Conservation (phyloP, 1,140 invertebrate species). For the Philaenus spumarius region DNA sequence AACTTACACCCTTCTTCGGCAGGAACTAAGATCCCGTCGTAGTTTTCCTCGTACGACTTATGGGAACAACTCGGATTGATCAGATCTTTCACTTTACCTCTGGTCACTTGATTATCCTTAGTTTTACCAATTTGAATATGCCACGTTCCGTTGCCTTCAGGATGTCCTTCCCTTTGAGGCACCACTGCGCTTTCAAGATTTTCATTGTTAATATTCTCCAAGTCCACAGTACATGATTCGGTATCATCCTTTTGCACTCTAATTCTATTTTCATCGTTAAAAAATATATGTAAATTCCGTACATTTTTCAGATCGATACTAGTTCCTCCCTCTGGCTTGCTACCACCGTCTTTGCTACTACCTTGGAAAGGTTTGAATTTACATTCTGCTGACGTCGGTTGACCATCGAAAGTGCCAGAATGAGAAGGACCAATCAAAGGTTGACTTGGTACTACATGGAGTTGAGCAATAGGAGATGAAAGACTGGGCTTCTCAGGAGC, state of each 20-base stretch:
- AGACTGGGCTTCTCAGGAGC: constrained; percentile 60
- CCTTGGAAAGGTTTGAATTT: constrained; percentile 13
- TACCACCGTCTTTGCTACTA: neutral
- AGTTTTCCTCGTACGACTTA: neutral
- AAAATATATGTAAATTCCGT: constrained; percentile 34
- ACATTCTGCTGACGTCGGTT: neutral
- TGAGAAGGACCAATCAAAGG: neutral
- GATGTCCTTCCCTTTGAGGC: neutral
- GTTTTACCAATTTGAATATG: constrained; percentile 30
- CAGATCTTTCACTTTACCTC: neutral
- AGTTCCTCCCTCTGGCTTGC: constrained; percentile 20
- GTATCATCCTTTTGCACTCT: constrained; percentile 29
- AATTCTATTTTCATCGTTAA: constrained; percentile 33
- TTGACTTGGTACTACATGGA: neutral
- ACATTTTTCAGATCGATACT: constrained; percentile 34
- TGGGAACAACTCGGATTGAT: neutral
- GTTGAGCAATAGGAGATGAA: constrained; percentile 1
- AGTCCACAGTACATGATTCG: constrained; percentile 13
- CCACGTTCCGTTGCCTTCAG: constrained; percentile 20
- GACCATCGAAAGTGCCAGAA: neutral
- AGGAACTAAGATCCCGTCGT: constrained; percentile 7
- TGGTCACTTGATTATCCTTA: neutral
- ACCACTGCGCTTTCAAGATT: constrained; percentile 6
- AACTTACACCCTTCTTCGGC: neutral
- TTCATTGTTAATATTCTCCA: constrained; percentile 13